Evolutionary conservation across 2,888 invertebrate species (phyloP).

Genomic region (Zeuzera pyrina): DNA sequence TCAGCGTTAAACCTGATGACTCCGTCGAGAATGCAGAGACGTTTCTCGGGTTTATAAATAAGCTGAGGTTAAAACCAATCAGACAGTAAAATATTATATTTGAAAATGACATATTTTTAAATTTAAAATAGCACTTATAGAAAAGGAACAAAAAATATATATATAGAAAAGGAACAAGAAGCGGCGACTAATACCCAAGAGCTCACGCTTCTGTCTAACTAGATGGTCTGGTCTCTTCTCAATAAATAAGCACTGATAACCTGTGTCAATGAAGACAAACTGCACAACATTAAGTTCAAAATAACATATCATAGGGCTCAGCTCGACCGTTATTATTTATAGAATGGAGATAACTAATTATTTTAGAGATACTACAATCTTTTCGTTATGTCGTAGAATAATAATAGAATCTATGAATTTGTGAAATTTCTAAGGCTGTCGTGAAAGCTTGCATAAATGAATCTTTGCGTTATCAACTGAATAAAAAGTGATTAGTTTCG

Average conservation of each 20-base stretch:
- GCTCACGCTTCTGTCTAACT: constrained; percentile 56
- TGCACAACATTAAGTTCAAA: constrained; percentile 58
- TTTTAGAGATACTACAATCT: too few relatives aligned
- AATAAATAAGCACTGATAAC: constrained; percentile 65
- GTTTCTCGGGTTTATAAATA: not conserved
- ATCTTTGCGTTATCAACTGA: too few relatives aligned
- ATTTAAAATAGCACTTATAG: too few relatives aligned
- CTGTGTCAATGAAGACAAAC: constrained; percentile 56
- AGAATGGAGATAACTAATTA: too few relatives aligned
- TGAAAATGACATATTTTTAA: too few relatives aligned
- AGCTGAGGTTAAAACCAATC: not conserved
- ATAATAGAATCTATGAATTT: not conserved
- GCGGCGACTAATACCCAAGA: constrained; percentile 11
- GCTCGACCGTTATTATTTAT: too few relatives aligned
- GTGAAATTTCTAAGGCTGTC: not conserved
- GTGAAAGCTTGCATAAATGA: too few relatives aligned
- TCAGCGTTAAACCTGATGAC: constrained; percentile 15
- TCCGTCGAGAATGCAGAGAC: too few relatives aligned
- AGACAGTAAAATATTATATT: too few relatives aligned
- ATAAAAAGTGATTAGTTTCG: too few relatives aligned
- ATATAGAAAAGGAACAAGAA: not conserved
- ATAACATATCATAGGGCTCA: constrained; percentile 43
- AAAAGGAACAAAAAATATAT: too few relatives aligned
- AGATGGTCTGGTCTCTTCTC: constrained; percentile 34
- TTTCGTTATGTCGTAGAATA: not conserved